Evolutionary conservation across 2,113 vertebrate species (phyloP), one percentile per base, ranked within the genome.

Genomic region (Thermophis baileyi): DNA sequence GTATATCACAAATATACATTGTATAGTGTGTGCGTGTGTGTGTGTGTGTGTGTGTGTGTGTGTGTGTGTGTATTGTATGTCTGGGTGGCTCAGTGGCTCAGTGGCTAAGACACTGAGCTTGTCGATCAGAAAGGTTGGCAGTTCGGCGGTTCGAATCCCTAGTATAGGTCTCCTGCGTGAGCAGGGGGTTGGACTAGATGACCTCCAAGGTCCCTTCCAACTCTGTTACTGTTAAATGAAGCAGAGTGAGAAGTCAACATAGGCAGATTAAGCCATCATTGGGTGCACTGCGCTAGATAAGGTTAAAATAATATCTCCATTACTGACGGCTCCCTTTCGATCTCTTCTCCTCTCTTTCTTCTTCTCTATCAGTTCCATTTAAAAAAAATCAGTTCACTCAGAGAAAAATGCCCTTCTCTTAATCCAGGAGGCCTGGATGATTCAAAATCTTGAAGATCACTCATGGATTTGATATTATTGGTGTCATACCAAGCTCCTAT

Each of bases 401-500:
- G 3, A 30, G 94, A 95, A 95, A 91, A 94, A 94, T 93, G 60
- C 88, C 88, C 86, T 49, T 92, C 94, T 12, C 5, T 94, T 44
- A 53, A 92, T 94, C 11, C 27, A 12, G 44, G 53, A 94, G 90
- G 60, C 35, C 25, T 49, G 89, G 93, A 91, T 96, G 97, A 96
- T 97, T 97, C 96, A 53, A 95, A 91, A 96, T 96, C 57, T 51
- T 93, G 94, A 95, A 11, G 44, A 93, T 86, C 93, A 30, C 92
- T 91, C 63, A 88, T 93, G 95, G 93, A 91, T 96, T 93, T 93
- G 94, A 94, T 94, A 94, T 97, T 95, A 94, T 97, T 97, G 94
- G 69, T 94, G 95, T 69, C 63, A 69, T n/a, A 69, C 63, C 63
- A 92, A 85, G 95, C 92, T 87, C 24, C 94, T 96, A 97, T 94